Evolutionary conservation across 2,888 invertebrate species (phyloP), one percentile per base, ranked within the genome.

Genomic region (Nysson spinosus): DNA sequence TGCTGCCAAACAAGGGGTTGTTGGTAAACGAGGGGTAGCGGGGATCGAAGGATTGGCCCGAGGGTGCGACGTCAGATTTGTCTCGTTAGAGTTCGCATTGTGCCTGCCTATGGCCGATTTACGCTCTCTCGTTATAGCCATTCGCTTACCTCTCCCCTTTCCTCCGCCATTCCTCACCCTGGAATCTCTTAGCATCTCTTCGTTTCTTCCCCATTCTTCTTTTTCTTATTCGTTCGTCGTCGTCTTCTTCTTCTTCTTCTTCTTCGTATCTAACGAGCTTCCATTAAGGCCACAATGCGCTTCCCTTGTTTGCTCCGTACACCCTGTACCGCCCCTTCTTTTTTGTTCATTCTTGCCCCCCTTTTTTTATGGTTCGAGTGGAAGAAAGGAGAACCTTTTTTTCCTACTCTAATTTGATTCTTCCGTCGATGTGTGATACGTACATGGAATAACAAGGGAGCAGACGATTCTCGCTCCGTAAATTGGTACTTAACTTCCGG

Each of bases 61-160:
- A 76, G 80, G 77, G 79, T 79, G 78, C 79, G 81, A 82, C 83
- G 82, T 83, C 84, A 82, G 85, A 86, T 86, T 85, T 85, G 85
- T 86, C 86, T 86, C 86, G 83, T 86, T 86, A 86, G 81, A 83
- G 84, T 81, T 83, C 76, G 83, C 82, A 85, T 86, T 85, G 85
- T 85, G 75, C 50, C 81, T 79, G 77, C 80, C 74, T 76, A 76
- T 65, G 73, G 78, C 79, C 80, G 82, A 82, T 83, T 82, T 78
- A 74, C 75, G 70, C 68, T 78, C 77, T 70, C 75, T 74, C 75
- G 71, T 73, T 77, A 69, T 74, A 64, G 56, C 52, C 58, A 56
- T 69, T 54, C 65, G 55, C 39, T 12, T 19, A 24, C 42, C 19
- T 47, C 20, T 43, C 40, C 35, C 43, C 30, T 40, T 40, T 28